Evolutionary conservation across 1,140 invertebrate species (phyloP).

Genomic region (Scaptomyza montana): DNA sequence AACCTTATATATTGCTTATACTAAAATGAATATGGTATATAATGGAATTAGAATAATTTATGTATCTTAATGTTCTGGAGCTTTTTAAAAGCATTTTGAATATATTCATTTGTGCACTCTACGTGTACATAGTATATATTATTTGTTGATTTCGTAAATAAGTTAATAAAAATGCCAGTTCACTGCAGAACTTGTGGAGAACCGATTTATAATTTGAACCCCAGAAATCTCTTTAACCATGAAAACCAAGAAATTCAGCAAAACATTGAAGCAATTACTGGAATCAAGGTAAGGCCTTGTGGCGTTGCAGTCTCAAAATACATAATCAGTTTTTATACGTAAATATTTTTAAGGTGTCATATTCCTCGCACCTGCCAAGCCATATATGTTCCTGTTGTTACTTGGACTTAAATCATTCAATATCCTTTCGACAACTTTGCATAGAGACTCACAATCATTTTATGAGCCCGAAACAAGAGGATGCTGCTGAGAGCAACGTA

Average conservation of each 20-base stretch:
- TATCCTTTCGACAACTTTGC: constrained; percentile 58
- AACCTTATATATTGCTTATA: neutral
- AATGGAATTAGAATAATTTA: no score
- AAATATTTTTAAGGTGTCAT: constrained; percentile 27
- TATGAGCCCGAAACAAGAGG: neutral
- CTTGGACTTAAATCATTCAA: constrained; percentile 56
- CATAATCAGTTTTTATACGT: neutral
- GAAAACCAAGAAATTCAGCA: constrained; percentile 35
- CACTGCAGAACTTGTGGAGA: constrained; percentile 57
- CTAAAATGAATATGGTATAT: neutral
- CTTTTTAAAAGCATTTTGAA: constrained; percentile 14
- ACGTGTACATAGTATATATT: neutral
- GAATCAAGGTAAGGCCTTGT: constrained; percentile 38
- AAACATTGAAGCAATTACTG: constrained; percentile 51
- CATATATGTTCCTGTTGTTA: constrained; percentile 68
- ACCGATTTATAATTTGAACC: constrained; percentile 45
- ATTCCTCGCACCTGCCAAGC: constrained; percentile 28
- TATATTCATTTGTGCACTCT: constrained; percentile 1
- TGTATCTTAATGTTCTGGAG: no score
- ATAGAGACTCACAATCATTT: constrained; percentile 39
- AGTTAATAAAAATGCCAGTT: constrained; percentile 22
- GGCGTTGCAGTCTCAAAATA: neutral
- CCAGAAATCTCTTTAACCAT: constrained; percentile 56
- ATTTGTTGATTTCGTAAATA: constrained; percentile 1
- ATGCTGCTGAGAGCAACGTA: no score